Conservation (phyloP, 2,888 invertebrate species). For the Tenthredo distinguenda region DNA sequence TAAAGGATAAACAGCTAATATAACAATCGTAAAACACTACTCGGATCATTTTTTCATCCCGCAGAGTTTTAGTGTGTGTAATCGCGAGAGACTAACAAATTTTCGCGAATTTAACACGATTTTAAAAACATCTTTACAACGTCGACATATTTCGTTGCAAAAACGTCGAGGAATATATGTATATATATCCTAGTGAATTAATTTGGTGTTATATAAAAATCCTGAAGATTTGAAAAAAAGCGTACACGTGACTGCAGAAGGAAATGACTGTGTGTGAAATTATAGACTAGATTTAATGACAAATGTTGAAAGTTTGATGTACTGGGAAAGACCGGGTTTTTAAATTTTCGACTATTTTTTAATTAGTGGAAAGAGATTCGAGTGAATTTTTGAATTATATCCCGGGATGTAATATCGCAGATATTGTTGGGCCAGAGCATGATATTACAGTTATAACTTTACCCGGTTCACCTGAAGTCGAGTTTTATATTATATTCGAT, state of each 20-base stretch:
- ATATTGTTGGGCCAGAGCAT: background rate
- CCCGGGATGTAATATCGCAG: background rate
- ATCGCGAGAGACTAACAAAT: background rate
- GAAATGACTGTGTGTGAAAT: background rate
- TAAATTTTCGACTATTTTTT: too few species aligned
- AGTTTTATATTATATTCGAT: conserved; percentile 9
- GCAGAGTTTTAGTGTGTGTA: background rate
- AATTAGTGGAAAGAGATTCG: too few species aligned
- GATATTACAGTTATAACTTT: background rate
- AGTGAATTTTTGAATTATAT: background rate
- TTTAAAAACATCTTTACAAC: too few species aligned
- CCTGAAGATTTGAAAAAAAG: too few species aligned
- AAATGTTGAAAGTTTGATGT: background rate
- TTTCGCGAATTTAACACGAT: too few species aligned
- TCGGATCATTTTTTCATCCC: background rate
- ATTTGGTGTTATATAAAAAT: too few species aligned
- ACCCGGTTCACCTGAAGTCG: background rate
- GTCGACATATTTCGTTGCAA: too few species aligned
- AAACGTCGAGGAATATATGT: too few species aligned
- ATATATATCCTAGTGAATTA: too few species aligned
- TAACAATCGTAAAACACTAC: background rate
- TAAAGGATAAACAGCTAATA: background rate
- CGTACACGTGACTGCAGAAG: too few species aligned
- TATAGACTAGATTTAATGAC: too few species aligned
- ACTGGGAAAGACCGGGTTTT: background rate